Base-by-base conservation (phyloP, 2,797 vertebrate genomes). In the Pseudomugil tenellus region DNA sequence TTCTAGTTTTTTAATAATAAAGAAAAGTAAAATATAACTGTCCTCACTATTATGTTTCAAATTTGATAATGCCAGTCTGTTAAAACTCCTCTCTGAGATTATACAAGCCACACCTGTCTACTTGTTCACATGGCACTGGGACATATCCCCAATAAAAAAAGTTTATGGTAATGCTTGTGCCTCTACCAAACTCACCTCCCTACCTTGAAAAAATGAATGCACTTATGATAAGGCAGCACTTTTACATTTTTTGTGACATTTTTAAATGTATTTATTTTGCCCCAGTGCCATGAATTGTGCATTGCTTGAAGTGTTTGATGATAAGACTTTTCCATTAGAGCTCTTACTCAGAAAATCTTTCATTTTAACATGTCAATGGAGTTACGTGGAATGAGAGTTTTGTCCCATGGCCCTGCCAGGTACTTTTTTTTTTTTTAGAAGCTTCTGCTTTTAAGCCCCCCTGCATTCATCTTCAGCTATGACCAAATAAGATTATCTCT, bases 401-500 rank as follows among this genome's bases (percentile, higher is more conserved):
- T 67, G 41, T 80, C 63, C 54, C 17, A 21, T 41, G 41, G 55
- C 23, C 58, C 29, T 49, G n/a, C 13, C 8, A 58, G n/a, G 25
- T 54, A 35, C 57, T 76, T 74, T n/a, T n/a, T n/a, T n/a, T n/a
- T n/a, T n/a, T n/a, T 60, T 54, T 32, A 5, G 37, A n/a, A 35
- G 43, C 25, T 60, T 68, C 49, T 35, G 12, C 48, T 72, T 65
- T 74, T n/a, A 70, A 71, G 48, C 65, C 34, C 35, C 55, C 7
- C 49, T 74, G 23, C 37, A 21, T 67, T 65, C 31, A 43, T 34
- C 55, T 63, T 79, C 56, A 74, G 56, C 11, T 67, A 53, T 70
- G 49, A 84, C 79, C 67, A 79, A 79, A 78, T 80, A 53, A 77
- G 56, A 79, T 83, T 62, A 63, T 69, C 43, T 73, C 72, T 62